phyloP scores from a whole-genome alignment of 1,140 invertebrate genomes.

The Bombus waltoni region DNA sequence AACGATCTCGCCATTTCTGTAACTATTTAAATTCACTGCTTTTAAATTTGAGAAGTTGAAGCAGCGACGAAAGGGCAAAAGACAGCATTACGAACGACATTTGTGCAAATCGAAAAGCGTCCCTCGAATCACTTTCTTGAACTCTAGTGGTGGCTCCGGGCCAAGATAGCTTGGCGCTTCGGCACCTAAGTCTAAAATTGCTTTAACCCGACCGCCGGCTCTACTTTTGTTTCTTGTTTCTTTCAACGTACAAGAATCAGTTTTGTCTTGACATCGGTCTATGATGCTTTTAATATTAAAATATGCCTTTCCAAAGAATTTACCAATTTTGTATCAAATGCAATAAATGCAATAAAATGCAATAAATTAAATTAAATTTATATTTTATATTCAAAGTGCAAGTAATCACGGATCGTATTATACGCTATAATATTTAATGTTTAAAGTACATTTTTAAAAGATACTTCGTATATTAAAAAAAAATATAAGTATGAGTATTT shows the following conservation, averaged over 20 bases:
- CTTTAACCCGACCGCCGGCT: conserved; percentile 61
- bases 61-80: conserved; percentile 17
- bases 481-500: background rate
- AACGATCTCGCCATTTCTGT: background rate
- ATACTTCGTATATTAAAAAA: background rate
- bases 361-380: too few relatives aligned
- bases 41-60: background rate
- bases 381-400: too few relatives aligned
- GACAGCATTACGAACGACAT: conserved; percentile 9
- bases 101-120: background rate
- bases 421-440: background rate
- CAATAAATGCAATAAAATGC: too few relatives aligned
- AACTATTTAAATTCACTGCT: conserved; percentile 9
- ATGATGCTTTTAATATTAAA: background rate
- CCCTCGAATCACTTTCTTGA: conserved; percentile 53
- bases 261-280: background rate
- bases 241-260: conserved; percentile 25
- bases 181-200: conserved; percentile 79
- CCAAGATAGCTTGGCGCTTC: conserved; percentile 74
- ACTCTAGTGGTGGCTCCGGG: conserved; percentile 66
- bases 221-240: conserved; percentile 44
- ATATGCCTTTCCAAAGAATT: background rate
- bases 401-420: background rate
- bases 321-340: background rate
- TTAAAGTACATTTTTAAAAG: background rate